Evolutionary conservation across 2,113 vertebrate species (phyloP).

Genomic region (Ancistrus triradiatus): DNA sequence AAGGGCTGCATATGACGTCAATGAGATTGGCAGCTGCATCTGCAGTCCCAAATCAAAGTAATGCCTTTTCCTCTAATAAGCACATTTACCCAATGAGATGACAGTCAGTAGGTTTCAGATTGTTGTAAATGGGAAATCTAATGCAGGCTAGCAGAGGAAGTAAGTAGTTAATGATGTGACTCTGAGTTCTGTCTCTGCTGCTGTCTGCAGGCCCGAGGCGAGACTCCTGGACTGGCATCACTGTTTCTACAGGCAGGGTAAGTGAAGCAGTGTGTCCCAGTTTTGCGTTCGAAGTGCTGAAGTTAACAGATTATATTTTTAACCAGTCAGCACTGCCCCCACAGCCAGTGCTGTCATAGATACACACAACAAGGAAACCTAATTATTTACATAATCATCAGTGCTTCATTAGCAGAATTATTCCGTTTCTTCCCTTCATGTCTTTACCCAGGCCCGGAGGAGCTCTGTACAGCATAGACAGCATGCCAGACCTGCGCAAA

Average conservation of each 20-base stretch:
- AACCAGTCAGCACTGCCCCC: too few species aligned
- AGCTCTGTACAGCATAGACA: constrained; percentile 97
- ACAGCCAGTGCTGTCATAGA: too few species aligned
- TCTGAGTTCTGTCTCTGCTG: constrained; percentile 18
- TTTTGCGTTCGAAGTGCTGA: too few species aligned
- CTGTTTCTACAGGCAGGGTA: constrained; percentile 72
- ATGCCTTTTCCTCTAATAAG: background rate
- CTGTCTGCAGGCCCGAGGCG: constrained; percentile 74
- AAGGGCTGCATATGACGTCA: constrained; percentile 40
- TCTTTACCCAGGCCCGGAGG: constrained; percentile 82
- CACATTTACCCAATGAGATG: background rate
- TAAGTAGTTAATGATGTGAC: constrained; percentile 1
- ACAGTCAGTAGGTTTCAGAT: constrained; percentile 4
- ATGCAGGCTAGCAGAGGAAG: constrained; percentile 14
- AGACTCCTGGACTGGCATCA: constrained; percentile 68
- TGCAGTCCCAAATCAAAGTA: constrained; percentile 3
- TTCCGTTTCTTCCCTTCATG: too few species aligned
- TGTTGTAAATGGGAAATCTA: constrained; percentile 7
- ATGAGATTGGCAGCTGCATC: constrained; percentile 25
- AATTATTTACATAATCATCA: too few species aligned
- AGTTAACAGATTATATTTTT: too few species aligned
- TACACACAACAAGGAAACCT: too few species aligned
- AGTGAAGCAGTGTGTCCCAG: constrained; percentile 51
- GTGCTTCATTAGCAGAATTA: too few species aligned
- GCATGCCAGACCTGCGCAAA: constrained; percentile 98